These are phyloP conservation scores for Lycia hirtaria DNA, from an alignment of 2,888 invertebrate species.

Conservation along the genomic window DNA sequence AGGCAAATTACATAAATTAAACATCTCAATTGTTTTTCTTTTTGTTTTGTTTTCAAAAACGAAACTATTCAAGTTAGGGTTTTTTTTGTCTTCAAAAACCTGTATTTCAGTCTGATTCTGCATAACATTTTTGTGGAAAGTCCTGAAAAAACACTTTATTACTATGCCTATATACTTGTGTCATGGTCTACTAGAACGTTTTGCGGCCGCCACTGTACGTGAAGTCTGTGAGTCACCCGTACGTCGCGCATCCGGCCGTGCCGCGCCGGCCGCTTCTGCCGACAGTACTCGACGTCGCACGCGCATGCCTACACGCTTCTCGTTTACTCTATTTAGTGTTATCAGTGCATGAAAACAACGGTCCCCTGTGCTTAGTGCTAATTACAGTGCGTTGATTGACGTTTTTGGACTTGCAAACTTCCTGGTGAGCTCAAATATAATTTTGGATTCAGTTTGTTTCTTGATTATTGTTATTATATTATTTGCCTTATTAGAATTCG, in stretches of 20 bases:
- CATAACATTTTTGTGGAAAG: no score
- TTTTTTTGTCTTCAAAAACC: no score
- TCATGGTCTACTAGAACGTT: constrained; percentile 63
- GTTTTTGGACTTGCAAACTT: constrained; percentile 39
- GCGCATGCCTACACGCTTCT: constrained; percentile 73
- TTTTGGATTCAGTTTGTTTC: background rate
- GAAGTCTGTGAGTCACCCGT: constrained; percentile 22
- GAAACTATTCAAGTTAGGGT: no score
- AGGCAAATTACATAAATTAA: no score
- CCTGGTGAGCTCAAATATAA: constrained; percentile 46
- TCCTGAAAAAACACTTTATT: no score
- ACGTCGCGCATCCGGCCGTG: constrained; percentile 63
- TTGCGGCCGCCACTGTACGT: constrained; percentile 56
- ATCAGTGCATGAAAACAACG: constrained; percentile 73
- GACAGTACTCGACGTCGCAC: constrained; percentile 65
- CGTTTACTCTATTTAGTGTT: constrained; percentile 50
- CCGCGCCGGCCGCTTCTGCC: constrained; percentile 49
- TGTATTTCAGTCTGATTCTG: no score
- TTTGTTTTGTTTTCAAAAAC: no score
- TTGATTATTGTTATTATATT: constrained; percentile 8
- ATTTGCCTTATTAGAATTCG: constrained; percentile 14
- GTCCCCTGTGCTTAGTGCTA: constrained; percentile 63
- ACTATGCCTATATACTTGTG: no score
- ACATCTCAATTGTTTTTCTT: no score
- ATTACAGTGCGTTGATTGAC: constrained; percentile 49